Evolutionary conservation across 2,888 invertebrate species (phyloP).

Genomic region (Unio delphinus): DNA sequence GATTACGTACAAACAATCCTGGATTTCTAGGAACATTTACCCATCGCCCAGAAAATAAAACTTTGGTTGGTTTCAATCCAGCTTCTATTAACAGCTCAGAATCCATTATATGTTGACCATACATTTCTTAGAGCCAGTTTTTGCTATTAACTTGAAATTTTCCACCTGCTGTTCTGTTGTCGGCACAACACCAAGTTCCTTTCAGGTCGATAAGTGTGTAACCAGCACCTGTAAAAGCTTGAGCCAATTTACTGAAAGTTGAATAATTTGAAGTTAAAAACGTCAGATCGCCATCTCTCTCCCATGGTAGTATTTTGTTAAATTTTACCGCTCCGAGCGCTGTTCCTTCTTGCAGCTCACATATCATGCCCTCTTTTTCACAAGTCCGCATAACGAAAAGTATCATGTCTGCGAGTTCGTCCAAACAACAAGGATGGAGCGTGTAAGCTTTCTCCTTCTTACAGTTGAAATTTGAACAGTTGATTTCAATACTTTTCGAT

Average conservation of each 20-base stretch:
- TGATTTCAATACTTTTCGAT: too few relatives aligned
- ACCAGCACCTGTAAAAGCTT: constrained; percentile 25
- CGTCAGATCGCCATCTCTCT: constrained; percentile 61
- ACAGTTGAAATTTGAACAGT: background rate
- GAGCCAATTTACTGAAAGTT: constrained; percentile 26
- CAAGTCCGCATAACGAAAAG: constrained; percentile 47
- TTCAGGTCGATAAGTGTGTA: constrained; percentile 18
- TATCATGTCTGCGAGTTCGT: constrained; percentile 42
- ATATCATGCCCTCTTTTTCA: constrained; percentile 42
- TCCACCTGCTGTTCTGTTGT: constrained; percentile 42
- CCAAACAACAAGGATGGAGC: constrained; percentile 55
- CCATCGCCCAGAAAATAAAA: constrained; percentile 57
- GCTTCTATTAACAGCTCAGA: constrained; percentile 31
- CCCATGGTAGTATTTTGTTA: constrained; percentile 64
- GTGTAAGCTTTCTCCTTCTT: constrained; percentile 15
- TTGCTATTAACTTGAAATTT: constrained; percentile 39
- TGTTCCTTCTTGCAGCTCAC: constrained; percentile 63
- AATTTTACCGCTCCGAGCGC: constrained; percentile 68
- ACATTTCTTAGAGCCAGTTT: constrained; percentile 56
- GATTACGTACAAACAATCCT: constrained; percentile 58
- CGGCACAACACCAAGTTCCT: constrained; percentile 33
- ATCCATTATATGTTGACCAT: constrained; percentile 57
- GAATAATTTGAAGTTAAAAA: constrained; percentile 45
- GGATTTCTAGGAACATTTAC: constrained; percentile 61
- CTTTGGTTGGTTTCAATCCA: constrained; percentile 44